phyloP scores from a whole-genome alignment of 1,140 invertebrate genomes.

The Brachionus angularis region DNA sequence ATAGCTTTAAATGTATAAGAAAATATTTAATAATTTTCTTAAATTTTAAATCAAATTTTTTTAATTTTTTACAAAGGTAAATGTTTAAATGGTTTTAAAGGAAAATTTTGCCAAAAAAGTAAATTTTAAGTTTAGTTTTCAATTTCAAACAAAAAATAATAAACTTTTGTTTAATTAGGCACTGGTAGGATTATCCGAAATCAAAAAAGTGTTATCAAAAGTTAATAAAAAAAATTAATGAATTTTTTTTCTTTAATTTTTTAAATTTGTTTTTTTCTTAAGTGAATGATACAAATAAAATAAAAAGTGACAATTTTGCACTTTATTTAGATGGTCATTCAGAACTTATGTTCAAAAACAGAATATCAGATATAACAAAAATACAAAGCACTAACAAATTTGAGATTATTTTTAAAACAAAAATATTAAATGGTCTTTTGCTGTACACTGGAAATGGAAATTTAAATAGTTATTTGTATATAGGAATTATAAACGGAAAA shows the following conservation, averaged over 20 bases:
- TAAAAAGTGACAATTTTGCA: not conserved
- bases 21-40: no score
- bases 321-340: conserved; percentile 22
- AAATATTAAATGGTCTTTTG: not conserved
- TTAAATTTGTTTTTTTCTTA: not conserved
- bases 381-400: not conserved
- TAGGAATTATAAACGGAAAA: not conserved
- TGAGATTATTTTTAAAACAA: conserved; percentile 4
- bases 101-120: conserved; percentile 17
- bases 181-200: conserved; percentile 12
- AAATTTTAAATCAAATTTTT: not conserved
- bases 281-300: not conserved
- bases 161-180: not conserved
- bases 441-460: conserved; percentile 10
- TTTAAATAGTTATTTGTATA: not conserved
- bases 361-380: not conserved
- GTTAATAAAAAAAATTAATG: no score
- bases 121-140: not conserved
- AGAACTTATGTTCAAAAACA: not conserved
- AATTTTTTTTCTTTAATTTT: not conserved
- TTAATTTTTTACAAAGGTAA: not conserved
- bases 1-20: conserved; percentile 22
- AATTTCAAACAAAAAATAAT: not conserved
- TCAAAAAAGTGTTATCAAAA: no score
- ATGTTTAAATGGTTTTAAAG: conserved; percentile 11